Conservation (phyloP, 2,797 vertebrate genomes). For the Merluccius polli region DNA sequence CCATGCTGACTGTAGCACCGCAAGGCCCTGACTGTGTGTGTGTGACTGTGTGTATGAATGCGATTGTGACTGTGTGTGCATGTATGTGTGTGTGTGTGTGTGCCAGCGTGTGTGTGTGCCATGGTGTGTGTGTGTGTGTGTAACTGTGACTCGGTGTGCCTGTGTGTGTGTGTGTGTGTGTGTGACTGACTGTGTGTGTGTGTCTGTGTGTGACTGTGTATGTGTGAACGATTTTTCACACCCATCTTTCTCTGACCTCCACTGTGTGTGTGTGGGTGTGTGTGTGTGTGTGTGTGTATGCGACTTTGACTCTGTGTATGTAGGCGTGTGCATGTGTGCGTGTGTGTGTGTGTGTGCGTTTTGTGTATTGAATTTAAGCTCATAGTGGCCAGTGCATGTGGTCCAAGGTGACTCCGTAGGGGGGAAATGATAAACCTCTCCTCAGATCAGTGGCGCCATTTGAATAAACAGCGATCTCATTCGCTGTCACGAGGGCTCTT, state of each 20-base stretch:
- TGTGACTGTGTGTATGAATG: conserved; percentile 2
- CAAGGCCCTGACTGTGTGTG: not conserved
- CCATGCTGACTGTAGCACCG: conserved; percentile 43
- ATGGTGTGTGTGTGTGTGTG: not conserved
- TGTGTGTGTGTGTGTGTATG: not conserved
- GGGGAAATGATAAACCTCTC: conserved; percentile 31
- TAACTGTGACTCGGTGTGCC: too few relatives aligned
- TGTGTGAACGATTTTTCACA: too few relatives aligned
- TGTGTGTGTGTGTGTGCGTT: not conserved
- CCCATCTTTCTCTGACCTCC: too few relatives aligned
- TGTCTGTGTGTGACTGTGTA: too few relatives aligned
- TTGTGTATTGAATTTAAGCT: conserved; percentile 19
- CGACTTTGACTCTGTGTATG: not conserved
- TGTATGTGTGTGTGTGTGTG: conserved; percentile 28
- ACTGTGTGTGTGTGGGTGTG: too few relatives aligned
- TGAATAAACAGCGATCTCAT: too few relatives aligned
- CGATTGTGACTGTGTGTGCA: conserved; percentile 22
- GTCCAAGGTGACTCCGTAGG: conserved; percentile 71
- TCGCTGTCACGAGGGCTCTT: too few relatives aligned
- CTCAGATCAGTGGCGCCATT: conserved; percentile 26
- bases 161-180: too few relatives aligned
- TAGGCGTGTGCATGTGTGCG: not conserved
- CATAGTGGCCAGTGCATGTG: conserved; percentile 17
- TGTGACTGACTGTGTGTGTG: too few relatives aligned
- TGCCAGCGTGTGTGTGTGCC: conserved; percentile 15